phyloP scores from a whole-genome alignment of 2,888 invertebrate genomes.

The Eupelmus urozonus region DNA sequence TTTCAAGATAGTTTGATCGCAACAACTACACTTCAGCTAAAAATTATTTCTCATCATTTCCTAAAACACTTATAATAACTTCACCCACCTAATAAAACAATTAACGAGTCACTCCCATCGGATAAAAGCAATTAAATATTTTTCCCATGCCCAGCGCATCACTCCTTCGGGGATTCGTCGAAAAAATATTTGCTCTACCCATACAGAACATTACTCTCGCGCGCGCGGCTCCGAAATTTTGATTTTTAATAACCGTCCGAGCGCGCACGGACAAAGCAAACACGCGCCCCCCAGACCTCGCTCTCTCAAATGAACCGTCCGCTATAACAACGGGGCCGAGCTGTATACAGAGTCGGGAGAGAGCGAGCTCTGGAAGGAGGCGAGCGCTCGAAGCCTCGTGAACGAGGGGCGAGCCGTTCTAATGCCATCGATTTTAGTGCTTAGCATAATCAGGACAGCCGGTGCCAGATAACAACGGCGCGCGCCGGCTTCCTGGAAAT shows the following conservation, averaged over 20 bases:
- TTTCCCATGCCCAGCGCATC: background rate
- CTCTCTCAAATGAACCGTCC: conserved; percentile 23
- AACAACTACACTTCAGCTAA: too few species aligned
- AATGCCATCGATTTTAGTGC: conserved; percentile 75
- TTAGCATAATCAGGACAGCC: conserved; percentile 74
- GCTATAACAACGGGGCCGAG: background rate
- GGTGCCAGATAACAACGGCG: conserved; percentile 66
- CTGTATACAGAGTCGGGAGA: background rate
- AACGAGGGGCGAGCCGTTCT: too few species aligned
- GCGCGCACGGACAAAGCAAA: background rate
- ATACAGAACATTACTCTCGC: background rate
- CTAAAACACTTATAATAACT: too few species aligned
- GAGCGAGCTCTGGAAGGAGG: conserved; percentile 50
- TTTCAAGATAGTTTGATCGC: too few species aligned
- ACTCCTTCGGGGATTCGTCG: background rate
- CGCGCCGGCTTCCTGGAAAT: conserved; percentile 52
- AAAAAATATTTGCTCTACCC: conserved; percentile 26
- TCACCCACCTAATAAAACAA: too few species aligned
- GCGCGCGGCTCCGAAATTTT: conserved; percentile 5
- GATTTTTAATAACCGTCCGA: conserved; percentile 39
- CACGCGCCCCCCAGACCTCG: background rate
- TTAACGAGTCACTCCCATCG: too few species aligned
- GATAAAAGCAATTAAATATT: too few species aligned
- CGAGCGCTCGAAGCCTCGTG: conserved; percentile 29
- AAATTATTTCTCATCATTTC: too few species aligned